Percentiles rank a stretch among this genome's conserved stretches.
Conservation (phyloP, 2,888 invertebrate genomes). For the Tyria jacobaeae region DNA sequence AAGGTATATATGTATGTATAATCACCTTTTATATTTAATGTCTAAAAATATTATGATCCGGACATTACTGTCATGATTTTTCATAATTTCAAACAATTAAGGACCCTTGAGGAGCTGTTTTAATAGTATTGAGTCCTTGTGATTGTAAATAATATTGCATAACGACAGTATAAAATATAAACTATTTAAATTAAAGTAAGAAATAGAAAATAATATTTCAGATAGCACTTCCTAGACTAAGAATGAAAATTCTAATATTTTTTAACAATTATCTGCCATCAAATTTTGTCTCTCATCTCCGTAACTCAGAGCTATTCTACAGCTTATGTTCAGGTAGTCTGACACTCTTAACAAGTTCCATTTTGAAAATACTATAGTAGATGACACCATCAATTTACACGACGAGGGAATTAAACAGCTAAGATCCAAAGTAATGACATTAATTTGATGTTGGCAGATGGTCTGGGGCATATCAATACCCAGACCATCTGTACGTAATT, state of each 20-base stretch:
- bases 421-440: slow-evolving; percentile 56
- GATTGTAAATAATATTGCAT: too few relatives aligned
- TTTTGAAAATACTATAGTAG: slow-evolving; percentile 57
- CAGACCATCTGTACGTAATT: slow-evolving; percentile 38
- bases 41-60: neutral
- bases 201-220: too few relatives aligned
- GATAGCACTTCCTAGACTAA: too few relatives aligned
- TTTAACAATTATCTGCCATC: neutral
- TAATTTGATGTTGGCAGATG: slow-evolving; percentile 54
- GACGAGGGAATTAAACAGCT: slow-evolving; percentile 62
- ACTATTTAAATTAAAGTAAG: too few relatives aligned
- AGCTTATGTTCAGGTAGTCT: slow-evolving; percentile 10
- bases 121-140: too few relatives aligned
- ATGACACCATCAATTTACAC: slow-evolving; percentile 66
- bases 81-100: too few relatives aligned
- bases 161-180: too few relatives aligned
- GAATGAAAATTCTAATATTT: neutral
- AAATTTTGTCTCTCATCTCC: slow-evolving; percentile 8
- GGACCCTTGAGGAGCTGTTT: too few relatives aligned
- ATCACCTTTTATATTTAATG: neutral
- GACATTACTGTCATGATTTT: too few relatives aligned
- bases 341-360: slow-evolving; percentile 34
- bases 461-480: too few relatives aligned
- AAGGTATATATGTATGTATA: neutral
- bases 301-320: slow-evolving; percentile 14